Evolutionary conservation across 2,888 invertebrate genomes (phyloP).

Genomic region (Chalcis sispes): DNA sequence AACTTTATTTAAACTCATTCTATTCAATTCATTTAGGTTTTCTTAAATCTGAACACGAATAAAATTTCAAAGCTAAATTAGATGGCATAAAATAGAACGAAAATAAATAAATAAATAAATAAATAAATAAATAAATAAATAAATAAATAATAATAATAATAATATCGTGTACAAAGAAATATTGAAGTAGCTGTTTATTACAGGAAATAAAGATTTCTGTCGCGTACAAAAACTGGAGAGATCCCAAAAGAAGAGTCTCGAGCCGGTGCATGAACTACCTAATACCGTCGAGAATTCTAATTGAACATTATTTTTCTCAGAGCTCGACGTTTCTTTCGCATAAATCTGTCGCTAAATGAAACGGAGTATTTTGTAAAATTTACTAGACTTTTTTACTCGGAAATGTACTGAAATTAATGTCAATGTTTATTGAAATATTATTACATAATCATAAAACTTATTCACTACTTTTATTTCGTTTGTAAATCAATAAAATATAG

Average conservation of each 20-base stretch:
- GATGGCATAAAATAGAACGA: no score
- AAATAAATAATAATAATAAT: no score
- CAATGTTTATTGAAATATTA: slow-evolving; percentile 14
- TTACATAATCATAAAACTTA: no score
- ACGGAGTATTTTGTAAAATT: slow-evolving; percentile 36
- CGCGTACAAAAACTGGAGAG: slow-evolving; percentile 42
- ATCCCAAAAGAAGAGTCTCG: slow-evolving; percentile 18
- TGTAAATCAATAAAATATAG: no score
- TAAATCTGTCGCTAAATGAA: slow-evolving; percentile 40
- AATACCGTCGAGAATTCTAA: slow-evolving; percentile 45
- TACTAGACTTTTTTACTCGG: slow-evolving; percentile 20
- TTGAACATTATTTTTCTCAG: slow-evolving; percentile 47
- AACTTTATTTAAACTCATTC: no score
- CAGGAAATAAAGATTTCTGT: slow-evolving; percentile 57
- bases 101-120: no score
- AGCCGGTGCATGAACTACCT: slow-evolving; percentile 33
- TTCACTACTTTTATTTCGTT: no score
- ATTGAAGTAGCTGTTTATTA: slow-evolving; percentile 52
- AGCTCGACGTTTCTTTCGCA: slow-evolving; percentile 34
- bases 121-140: no score
- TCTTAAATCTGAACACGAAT: no score
- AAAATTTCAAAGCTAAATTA: no score
- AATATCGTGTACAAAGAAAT: no score
- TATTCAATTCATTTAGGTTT: no score
- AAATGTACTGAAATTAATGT: slow-evolving; percentile 25